Evolutionary conservation across 2,113 vertebrate genomes (phyloP).

Genomic region (Oryzias celebensis): DNA sequence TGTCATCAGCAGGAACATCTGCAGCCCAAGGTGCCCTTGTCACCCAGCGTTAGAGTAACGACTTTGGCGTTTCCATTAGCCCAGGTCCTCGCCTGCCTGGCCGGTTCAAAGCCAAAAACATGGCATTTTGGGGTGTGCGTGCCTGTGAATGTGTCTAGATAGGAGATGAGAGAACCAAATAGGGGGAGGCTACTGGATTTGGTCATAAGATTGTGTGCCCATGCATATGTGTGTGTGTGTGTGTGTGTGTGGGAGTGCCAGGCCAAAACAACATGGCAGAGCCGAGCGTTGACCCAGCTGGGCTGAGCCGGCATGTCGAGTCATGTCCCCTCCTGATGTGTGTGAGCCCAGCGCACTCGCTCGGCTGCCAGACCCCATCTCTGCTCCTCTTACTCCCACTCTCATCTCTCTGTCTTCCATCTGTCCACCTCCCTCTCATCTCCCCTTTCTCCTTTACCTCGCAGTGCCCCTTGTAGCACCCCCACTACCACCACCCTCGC

Average conservation of each 20-base stretch:
- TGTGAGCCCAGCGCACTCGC: conserved; percentile 67
- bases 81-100: conserved; percentile 60
- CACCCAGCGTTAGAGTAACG: conserved; percentile 80
- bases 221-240: conserved; percentile 23
- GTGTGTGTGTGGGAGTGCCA: conserved; percentile 25
- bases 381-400: conserved; percentile 37
- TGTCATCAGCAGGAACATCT: conserved; percentile 81
- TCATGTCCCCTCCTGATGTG: conserved; percentile 78
- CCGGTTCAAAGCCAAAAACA: conserved; percentile 55
- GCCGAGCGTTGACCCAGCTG: conserved; percentile 74
- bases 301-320: conserved; percentile 74
- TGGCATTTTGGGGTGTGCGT: conserved; percentile 69
- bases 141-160: conserved; percentile 53
- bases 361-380: conserved; percentile 62
- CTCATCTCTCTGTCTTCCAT: conserved; percentile 65
- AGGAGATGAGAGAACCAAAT: conserved; percentile 42
- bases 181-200: conserved; percentile 50
- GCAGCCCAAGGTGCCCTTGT: conserved; percentile 83
- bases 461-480: conserved; percentile 41
- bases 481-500: conserved; percentile 24
- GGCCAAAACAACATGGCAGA: conserved; percentile 74
- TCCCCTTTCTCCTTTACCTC: conserved; percentile 58
- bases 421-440: conserved; percentile 58
- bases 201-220: conserved; percentile 51
- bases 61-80: conserved; percentile 80